A percentile compares a stretch with the other conserved stretches of the same genome.
These are phyloP conservation scores for Halictus rubicundus DNA, from an alignment of 1,140 invertebrate species.

Conservation along the genomic window DNA sequence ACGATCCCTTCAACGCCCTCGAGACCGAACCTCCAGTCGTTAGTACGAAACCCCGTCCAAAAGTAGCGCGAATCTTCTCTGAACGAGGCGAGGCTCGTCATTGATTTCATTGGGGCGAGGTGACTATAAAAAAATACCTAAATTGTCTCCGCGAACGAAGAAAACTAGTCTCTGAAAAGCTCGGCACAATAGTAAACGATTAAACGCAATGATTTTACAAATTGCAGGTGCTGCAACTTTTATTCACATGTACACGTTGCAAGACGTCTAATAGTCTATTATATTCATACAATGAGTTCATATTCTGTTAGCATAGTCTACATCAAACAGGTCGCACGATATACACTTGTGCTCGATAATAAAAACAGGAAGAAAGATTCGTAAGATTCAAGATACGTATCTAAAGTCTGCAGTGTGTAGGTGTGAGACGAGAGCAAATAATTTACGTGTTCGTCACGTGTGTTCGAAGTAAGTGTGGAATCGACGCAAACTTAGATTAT, in stretches of 20 bases:
- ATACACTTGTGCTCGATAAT: too few relatives aligned
- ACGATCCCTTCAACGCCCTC: background rate
- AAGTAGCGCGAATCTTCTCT: background rate
- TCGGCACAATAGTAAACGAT: too few relatives aligned
- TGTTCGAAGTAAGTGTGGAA: background rate
- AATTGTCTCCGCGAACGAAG: background rate
- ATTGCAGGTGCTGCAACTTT: background rate
- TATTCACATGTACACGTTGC: background rate
- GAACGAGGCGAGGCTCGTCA: background rate
- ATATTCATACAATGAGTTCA: background rate
- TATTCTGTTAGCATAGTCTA: background rate
- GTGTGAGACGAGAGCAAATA: too few relatives aligned
- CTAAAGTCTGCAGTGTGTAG: too few relatives aligned
- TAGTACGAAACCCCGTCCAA: background rate
- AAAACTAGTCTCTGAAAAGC: too few relatives aligned
- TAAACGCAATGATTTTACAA: background rate
- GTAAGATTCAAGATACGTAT: too few relatives aligned
- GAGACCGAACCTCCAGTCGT: background rate
- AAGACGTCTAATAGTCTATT: background rate
- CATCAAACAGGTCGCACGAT: background rate
- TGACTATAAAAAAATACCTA: background rate
- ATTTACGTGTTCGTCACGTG: too few relatives aligned
- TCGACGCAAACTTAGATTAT: background rate
- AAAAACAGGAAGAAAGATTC: too few relatives aligned
- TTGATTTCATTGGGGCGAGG: background rate